Evolutionary conservation across 2,797 vertebrate genomes (phyloP), one percentile per base, ranked within the genome.

Genomic region (Alauda arvensis): DNA sequence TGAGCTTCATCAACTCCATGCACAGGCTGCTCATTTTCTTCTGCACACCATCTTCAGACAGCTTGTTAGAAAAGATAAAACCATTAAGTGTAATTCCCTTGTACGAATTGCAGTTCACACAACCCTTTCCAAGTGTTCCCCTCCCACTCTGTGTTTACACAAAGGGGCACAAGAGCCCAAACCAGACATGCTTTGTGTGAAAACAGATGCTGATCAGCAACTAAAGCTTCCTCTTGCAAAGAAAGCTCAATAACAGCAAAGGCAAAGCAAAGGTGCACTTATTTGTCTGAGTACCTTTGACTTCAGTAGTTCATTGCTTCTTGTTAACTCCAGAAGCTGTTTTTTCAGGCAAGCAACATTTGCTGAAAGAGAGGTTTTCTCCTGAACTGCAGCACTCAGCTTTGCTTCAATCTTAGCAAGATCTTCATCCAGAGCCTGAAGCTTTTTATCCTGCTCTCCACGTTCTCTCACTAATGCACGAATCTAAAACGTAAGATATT

Each of bases 261-360:
- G 9, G 17, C 23, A 81, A 68, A 87, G 34, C 26, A 77, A 52
- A 52, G 2, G 61, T 0, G 1, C 0, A 7, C 2, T 37, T 45
- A 16, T 53, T 67, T 66, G 8, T 40, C 23, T n/a, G 21, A 74
- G 42, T 93, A 99, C 99, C 98, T 99, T 99, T 86, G 98, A 97
- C 94, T 99, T 99, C 0, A 99, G 95, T 18, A 99, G 96, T 72
- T 99, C 98, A 19, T 99, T 99, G 39, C 97, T 93, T 95, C 97
- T 98, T 79, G 97, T 98, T 57, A 99, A 92, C 56, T 99, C 99
- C 18, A 95, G 92, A 33, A 98, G 96, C 94, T 99, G 98, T 74
- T 98, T 98, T 74, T 99, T 98, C 14, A 99, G 95, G 4, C 98
- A 98, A 43, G 98, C 97, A 45, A 98, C 93, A 45, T 67, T 98